Percentiles rank a stretch among this genome's conserved stretches.
These are phyloP conservation scores for Xestoiulus laeticollis DNA, from an alignment of 2,888 invertebrate species.

Conservation along the genomic window DNA sequence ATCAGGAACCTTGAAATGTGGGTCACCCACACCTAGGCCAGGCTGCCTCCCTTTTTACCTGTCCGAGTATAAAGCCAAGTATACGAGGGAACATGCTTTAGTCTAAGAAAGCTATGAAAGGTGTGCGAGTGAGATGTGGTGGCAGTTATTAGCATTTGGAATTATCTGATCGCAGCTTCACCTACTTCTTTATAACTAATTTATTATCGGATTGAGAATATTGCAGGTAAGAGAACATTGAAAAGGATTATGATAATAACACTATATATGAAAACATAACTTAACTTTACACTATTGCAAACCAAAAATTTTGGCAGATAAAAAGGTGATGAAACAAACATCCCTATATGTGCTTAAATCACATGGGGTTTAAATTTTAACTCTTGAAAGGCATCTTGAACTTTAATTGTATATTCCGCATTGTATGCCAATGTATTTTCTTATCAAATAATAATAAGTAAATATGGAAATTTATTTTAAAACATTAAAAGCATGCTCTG, in stretches of 20 bases:
- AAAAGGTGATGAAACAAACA: no score
- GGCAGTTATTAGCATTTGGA: slow-evolving; percentile 19
- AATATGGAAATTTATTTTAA: no score
- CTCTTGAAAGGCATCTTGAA: no score
- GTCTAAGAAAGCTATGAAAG: slow-evolving; percentile 10
- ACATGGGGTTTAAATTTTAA: no score
- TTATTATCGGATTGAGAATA: not conserved
- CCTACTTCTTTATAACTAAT: slow-evolving; percentile 12
- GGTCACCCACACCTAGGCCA: slow-evolving; percentile 6
- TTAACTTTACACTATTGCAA: not conserved
- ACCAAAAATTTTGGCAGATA: not conserved
- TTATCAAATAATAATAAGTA: no score
- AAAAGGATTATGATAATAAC: not conserved
- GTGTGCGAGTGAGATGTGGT: slow-evolving; percentile 10
- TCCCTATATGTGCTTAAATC: no score
- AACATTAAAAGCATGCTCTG: no score
- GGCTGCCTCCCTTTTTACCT: slow-evolving; percentile 10
- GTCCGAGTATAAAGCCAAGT: slow-evolving; percentile 6
- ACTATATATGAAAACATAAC: not conserved
- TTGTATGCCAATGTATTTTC: no score
- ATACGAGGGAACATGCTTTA: not conserved
- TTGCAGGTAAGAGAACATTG: not conserved
- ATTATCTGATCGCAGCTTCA: slow-evolving; percentile 26
- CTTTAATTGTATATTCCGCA: no score
- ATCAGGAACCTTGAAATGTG: slow-evolving; percentile 2